Evolutionary conservation across 2,888 invertebrate genomes (phyloP).

Genomic region (Eumerus sabulonum): DNA sequence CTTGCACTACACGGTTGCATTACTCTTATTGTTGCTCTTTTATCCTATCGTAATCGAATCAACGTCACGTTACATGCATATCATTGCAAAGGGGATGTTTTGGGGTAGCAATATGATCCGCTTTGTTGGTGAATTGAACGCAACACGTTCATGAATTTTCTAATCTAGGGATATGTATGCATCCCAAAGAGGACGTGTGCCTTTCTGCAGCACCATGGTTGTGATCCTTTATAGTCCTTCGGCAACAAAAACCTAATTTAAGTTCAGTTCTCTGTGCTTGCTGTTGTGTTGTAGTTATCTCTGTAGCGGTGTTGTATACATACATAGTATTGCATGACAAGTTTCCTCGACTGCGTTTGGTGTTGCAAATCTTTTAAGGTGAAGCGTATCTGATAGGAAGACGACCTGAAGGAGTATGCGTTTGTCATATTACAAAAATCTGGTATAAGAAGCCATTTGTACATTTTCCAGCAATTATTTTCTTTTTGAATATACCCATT

Average conservation of each 20-base stretch:
- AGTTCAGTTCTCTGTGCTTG: neutral
- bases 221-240: neutral
- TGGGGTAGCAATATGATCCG: constrained; percentile 6
- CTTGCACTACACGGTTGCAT: neutral
- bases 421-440: too few relatives aligned
- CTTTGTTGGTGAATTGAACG: constrained; percentile 42
- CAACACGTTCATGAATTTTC: constrained; percentile 27
- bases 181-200: neutral
- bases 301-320: neutral
- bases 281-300: neutral
- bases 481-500: too few relatives aligned
- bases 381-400: too few relatives aligned
- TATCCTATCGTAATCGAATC: constrained; percentile 5
- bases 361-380: too few relatives aligned
- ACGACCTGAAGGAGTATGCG: too few relatives aligned
- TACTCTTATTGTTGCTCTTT: too few relatives aligned
- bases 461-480: too few relatives aligned
- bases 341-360: too few relatives aligned
- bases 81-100: constrained; percentile 2
- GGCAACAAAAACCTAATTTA: neutral
- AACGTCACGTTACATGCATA: constrained; percentile 24
- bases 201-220: neutral
- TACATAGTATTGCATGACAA: constrained; percentile 3
- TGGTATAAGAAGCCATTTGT: too few relatives aligned
- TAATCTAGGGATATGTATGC: constrained; percentile 17